phyloP scores from a whole-genome alignment of 2,888 invertebrate genomes.

The Seladonia tumulorum region DNA sequence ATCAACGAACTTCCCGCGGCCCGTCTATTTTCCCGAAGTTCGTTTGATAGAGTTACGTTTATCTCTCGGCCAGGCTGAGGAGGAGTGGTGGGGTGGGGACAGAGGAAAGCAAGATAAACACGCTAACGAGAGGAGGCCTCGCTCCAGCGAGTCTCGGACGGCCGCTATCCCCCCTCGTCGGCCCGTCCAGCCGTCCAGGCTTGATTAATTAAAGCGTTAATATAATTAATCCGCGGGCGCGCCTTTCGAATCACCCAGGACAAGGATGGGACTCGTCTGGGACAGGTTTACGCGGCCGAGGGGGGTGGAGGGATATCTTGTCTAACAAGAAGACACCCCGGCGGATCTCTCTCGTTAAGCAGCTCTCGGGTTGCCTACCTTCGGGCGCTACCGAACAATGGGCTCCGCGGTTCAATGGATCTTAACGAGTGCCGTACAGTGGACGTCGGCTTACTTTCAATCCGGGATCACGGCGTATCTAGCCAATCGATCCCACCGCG shows the following conservation, averaged over 20 bases:
- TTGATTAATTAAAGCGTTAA: conserved; percentile 66
- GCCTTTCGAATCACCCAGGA: not conserved
- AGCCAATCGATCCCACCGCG: not conserved
- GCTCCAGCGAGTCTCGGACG: conserved; percentile 7
- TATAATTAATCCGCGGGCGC: conserved; percentile 55
- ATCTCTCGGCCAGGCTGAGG: conserved; percentile 23
- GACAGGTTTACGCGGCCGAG: conserved; percentile 51
- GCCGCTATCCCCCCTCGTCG: conserved; percentile 4
- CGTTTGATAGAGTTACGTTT: conserved; percentile 49
- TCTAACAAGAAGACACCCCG: conserved; percentile 56
- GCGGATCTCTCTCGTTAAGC: conserved; percentile 59
- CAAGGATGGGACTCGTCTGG: conserved; percentile 8
- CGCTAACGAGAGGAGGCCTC: conserved; percentile 50
- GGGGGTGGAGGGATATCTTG: conserved; percentile 12
- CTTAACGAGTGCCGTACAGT: not conserved
- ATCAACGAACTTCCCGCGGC: conserved; percentile 13
- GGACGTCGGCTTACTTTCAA: not conserved
- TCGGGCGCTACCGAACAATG: conserved; percentile 23
- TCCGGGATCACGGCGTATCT: not conserved
- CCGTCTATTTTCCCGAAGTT: conserved; percentile 50
- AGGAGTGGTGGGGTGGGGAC: not conserved
- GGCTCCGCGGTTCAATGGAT: conserved; percentile 9
- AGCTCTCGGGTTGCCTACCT: conserved; percentile 35
- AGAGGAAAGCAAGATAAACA: conserved; percentile 60
- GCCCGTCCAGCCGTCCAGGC: conserved; percentile 20